Base-by-base conservation (phyloP, 1,140 invertebrate genomes). In the Caenorhabditis tropicalis region DNA sequence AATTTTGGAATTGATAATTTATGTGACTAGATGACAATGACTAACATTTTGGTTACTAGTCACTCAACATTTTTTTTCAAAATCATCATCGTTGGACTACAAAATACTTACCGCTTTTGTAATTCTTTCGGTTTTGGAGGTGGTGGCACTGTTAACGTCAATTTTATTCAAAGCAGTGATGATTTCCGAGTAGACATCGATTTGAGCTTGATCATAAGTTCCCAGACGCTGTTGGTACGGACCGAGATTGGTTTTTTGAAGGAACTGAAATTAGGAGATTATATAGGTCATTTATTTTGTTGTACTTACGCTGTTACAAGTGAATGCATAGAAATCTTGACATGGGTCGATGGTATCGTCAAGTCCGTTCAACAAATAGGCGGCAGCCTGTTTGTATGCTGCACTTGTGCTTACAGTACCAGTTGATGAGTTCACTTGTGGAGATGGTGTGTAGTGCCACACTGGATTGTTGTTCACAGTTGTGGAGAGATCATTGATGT, bases 291-390 rank as follows among this genome's bases (percentile, higher is more conserved):
- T 27, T 2, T n/a, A 4, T 6, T 29, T 0, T 15, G 48, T 31
- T 21, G 7, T 3, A 24, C 58, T 24, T 21, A 74, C 83, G 48
- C 79, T 85, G 39, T 82, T 82, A 87, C 94, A 94, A 7, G 93
- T 91, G 87, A 92, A 94, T 53, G 92, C 89, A 90, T 93, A 93
- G 86, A 94, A 93, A 87, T 94, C 92, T 15, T 92, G 89, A 87
- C 94, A 94, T 4, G 93, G 93, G 58, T 92, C 88, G 2, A 91
- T 90, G 2, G 87, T 91, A 10, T 88, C 83, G 86, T 94, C 93
- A 87, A 94, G 91, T 31, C 91, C 90, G 6, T 91, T 88, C 16
- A 94, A 85, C 27, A 94, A 79, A 60, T 79, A 74, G 19, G 60
- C 70, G 2, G 88, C 88, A 15, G 86, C 88, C 49, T 49, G 58